phyloP scores from a whole-genome alignment of 2,797 vertebrate species.

The Acanthurus lineatus region DNA sequence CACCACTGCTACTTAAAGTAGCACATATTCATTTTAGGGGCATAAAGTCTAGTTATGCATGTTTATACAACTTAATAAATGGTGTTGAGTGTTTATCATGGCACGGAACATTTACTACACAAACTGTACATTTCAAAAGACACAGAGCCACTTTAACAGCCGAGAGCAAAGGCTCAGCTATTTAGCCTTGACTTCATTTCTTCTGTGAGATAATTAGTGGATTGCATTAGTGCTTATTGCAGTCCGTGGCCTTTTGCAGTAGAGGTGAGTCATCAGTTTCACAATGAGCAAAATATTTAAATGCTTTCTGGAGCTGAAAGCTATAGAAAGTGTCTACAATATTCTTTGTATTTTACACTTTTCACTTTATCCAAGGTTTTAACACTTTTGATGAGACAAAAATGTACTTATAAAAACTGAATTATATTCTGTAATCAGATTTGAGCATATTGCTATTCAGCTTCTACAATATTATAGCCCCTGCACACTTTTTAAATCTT shows the following conservation, averaged over 20 bases:
- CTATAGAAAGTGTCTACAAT: conserved; percentile 2
- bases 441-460: not conserved
- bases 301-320: conserved; percentile 16
- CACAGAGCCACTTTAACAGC: conserved; percentile 53
- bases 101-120: conserved; percentile 66
- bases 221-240: conserved; percentile 39
- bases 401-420: not conserved
- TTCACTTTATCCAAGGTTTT: too few relatives aligned
- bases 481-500: not conserved
- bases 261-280: conserved; percentile 45
- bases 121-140: conserved; percentile 69
- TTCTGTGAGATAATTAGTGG: conserved; percentile 54
- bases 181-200: conserved; percentile 51
- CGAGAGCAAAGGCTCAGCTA: conserved; percentile 27
- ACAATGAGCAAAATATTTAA: conserved; percentile 25
- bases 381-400: not conserved
- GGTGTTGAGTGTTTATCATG: conserved; percentile 68
- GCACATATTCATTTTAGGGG: conserved; percentile 81
- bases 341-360: not conserved
- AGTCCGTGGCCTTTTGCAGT: conserved; percentile 33
- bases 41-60: conserved; percentile 75
- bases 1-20: conserved; percentile 86
- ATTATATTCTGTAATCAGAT: not conserved
- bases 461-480: not conserved
- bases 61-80: conserved; percentile 80